phyloP scores from a whole-genome alignment of 2,797 vertebrate genomes.

The Rhinophrynus dorsalis region DNA sequence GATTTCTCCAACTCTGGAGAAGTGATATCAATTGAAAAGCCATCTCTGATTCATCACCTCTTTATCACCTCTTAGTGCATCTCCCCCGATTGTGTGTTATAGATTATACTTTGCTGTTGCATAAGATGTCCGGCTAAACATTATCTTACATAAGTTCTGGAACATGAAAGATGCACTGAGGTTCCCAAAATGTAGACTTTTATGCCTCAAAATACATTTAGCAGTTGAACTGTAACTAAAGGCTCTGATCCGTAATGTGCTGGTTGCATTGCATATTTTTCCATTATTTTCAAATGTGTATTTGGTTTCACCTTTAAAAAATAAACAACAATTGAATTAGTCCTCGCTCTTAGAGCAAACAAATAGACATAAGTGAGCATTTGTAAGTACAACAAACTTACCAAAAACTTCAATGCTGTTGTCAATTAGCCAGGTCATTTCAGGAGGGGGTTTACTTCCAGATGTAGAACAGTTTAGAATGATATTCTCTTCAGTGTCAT shows the following conservation, averaged over 20 bases:
- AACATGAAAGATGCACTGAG: slow-evolving; percentile 50
- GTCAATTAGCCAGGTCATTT: slow-evolving; percentile 64
- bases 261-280: slow-evolving; percentile 60
- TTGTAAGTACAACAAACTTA: slow-evolving; percentile 37
- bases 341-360: no score
- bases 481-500: not conserved
- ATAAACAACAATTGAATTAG: slow-evolving; percentile 7
- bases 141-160: slow-evolving; percentile 50
- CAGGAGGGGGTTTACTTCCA: slow-evolving; percentile 61
- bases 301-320: slow-evolving; percentile 55
- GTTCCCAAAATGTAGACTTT: slow-evolving; percentile 29
- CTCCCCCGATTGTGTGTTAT: no score
- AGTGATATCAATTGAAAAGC: no score
- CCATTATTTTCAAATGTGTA: slow-evolving; percentile 53
- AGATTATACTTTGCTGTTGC: no score
- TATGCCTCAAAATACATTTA: slow-evolving; percentile 61
- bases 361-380: not conserved
- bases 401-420: slow-evolving; percentile 57
- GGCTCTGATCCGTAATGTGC: slow-evolving; percentile 49
- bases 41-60: no score
- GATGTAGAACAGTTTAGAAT: slow-evolving; percentile 55
- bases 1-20: no score
- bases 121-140: not conserved
- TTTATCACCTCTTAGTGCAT: no score
- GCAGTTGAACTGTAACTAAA: not conserved